Percentiles rank a stretch among this genome's conserved stretches.
Evolutionary conservation across 2,888 invertebrate species (phyloP).

Genomic region (Empis stercorea): DNA sequence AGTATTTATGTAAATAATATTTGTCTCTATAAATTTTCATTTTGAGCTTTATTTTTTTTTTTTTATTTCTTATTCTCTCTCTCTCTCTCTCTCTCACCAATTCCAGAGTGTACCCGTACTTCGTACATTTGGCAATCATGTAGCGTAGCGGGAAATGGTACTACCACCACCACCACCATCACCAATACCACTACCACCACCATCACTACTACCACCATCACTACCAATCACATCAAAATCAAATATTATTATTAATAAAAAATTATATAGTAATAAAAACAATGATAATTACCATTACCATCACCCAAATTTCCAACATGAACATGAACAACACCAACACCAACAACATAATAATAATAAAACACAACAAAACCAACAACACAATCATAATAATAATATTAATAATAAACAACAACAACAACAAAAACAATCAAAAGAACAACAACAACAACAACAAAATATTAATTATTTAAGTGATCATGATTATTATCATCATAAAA

Average conservation of each 20-base stretch:
- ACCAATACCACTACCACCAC: slow-evolving; percentile 15
- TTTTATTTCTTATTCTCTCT: slow-evolving; percentile 1
- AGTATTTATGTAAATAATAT: no score
- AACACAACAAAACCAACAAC: slow-evolving; percentile 18
- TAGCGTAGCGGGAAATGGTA: slow-evolving; percentile 37
- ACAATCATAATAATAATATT: slow-evolving; percentile 9
- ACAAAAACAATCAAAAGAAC: slow-evolving; percentile 15
- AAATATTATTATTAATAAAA: slow-evolving; percentile 1
- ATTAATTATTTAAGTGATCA: slow-evolving; percentile 12
- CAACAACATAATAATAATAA: background rate
- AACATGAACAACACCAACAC: slow-evolving; percentile 16
- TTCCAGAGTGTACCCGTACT: slow-evolving; percentile 36
- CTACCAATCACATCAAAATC: slow-evolving; percentile 13
- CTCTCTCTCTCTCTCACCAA: slow-evolving; percentile 11
- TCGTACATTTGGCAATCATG: slow-evolving; percentile 37
- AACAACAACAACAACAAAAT: slow-evolving; percentile 12
- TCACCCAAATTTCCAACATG: slow-evolving; percentile 10
- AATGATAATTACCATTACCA: slow-evolving; percentile 2
- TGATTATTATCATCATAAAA: slow-evolving; percentile 15
- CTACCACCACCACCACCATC: slow-evolving; percentile 20
- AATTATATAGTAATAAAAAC: background rate
- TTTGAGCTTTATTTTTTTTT: slow-evolving; percentile 5
- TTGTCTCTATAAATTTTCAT: no score
- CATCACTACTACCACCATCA: slow-evolving; percentile 13
- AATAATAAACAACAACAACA: slow-evolving; percentile 13